Base-by-base conservation (phyloP, 2,797 vertebrate genomes). In the Novumbra hubbsi region DNA sequence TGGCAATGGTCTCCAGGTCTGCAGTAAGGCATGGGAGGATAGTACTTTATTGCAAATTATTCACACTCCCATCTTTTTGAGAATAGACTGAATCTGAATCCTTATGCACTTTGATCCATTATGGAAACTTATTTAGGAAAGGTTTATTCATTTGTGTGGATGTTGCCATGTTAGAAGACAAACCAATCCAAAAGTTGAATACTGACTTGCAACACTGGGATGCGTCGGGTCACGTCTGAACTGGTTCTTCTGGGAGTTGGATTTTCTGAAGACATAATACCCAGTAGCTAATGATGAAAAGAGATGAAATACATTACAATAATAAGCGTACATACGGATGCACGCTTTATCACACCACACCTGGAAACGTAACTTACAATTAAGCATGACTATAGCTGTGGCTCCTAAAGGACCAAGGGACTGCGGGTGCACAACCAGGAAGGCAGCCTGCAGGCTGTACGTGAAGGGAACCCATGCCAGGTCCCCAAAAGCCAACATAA, bases 401-500 rank as follows among this genome's bases (percentile, higher is more conserved):
- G 94, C 94, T 63, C 81, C 68, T 0, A 90, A 77, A 16, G 80
- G n/a, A 21, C 76, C 91, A 0, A 97, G 87, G 2, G 87, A 19
- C 81, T 95, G 95, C 0, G 96, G 96, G 78, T 97, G 95, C 30
- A 89, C 77, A 0, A 98, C 93, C 76, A 98, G 89, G 86, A 96
- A 98, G 77, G 93, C 86, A 1, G 95, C 93, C 89, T 97, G 96
- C 68, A 98, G 93, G 73, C 96, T 87, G 75, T 97, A 97, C 1
- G 93, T 94, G 82, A 97, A 97, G 14, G 96, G 96, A 30, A 97
- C 95, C 96, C 96, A 98, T 14, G 92, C 91, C 72, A 98, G 85
- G 86, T 97, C 95, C n/a, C 96, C 96, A 4, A 97, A 98, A 2
- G 91, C 95, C 88, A 97, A 74, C 96, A 98, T 97, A 85, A 98